Conservation (phyloP, 2,113 vertebrate genomes). For the Eidolon helvum region DNA sequence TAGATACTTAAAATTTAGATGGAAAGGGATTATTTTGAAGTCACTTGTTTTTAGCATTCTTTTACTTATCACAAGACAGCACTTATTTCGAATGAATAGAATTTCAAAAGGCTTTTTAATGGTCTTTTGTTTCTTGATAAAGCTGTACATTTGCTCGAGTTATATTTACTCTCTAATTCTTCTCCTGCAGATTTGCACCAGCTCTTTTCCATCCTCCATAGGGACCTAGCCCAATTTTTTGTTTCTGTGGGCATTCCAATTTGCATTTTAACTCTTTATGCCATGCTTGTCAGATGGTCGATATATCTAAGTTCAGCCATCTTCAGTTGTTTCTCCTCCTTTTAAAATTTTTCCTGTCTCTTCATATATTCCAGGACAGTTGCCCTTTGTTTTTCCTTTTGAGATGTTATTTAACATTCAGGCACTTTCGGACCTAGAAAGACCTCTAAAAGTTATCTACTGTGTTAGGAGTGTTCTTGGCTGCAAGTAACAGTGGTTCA, state of each 20-base stretch:
- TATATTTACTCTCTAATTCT: constrained; percentile 24
- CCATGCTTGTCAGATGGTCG: not conserved
- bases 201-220: not conserved
- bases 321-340: not conserved
- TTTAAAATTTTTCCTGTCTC: not conserved
- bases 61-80: constrained; percentile 5
- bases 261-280: constrained; percentile 36
- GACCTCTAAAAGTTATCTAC: not conserved
- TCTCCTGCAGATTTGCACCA: not conserved
- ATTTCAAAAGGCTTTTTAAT: constrained; percentile 40
- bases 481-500: constrained; percentile 43
- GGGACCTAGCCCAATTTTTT: constrained; percentile 56
- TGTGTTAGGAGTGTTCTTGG: constrained; percentile 40
- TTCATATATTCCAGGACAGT: not conserved
- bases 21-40: constrained; percentile 25
- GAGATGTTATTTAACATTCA: not conserved
- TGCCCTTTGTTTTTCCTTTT: not conserved
- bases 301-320: constrained; percentile 12
- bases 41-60: not conserved
- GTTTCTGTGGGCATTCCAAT: constrained; percentile 14
- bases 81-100: constrained; percentile 26
- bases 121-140: constrained; percentile 48
- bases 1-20: not conserved
- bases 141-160: not conserved
- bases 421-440: not conserved